phyloP scores from a whole-genome alignment of 2,797 vertebrate species.

The Fratercula arctica region DNA sequence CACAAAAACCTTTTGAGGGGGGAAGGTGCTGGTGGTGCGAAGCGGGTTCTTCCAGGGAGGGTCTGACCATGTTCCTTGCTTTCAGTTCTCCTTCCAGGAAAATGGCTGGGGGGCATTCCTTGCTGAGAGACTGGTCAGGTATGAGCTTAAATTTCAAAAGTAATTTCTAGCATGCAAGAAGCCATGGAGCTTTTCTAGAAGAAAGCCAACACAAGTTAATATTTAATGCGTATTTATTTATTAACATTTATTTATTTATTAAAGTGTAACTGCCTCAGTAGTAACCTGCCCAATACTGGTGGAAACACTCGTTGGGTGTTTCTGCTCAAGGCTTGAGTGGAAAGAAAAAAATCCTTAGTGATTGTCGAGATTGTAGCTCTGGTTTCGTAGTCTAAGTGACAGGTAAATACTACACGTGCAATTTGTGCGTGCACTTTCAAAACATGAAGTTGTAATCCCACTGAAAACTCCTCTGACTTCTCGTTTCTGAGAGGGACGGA shows the following conservation, averaged over 20 bases:
- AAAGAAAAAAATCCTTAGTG: neutral
- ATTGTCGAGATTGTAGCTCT: neutral
- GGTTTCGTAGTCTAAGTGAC: neutral
- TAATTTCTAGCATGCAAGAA: neutral
- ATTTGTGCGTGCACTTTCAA: neutral
- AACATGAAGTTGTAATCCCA: neutral
- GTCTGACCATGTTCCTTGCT: neutral
- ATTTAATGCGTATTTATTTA: neutral
- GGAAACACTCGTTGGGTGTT: neutral
- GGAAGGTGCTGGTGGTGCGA: neutral
- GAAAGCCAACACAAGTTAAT: neutral
- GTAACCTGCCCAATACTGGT: neutral
- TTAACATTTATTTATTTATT: neutral
- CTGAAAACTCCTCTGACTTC: neutral
- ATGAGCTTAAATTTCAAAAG: conserved; percentile 17
- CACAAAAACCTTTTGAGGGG: neutral
- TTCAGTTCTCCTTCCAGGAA: conserved; percentile 88
- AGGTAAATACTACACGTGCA: neutral
- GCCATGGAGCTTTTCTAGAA: neutral
- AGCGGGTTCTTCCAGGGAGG: neutral
- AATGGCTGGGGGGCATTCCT: conserved; percentile 88
- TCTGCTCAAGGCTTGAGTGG: neutral
- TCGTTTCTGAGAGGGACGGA: neutral
- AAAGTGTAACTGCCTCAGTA: neutral
- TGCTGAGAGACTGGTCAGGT: conserved; percentile 88